A percentile compares a stretch with the other conserved stretches of the same genome.
These are phyloP conservation scores for Thelaira solivaga DNA, from an alignment of 2,888 invertebrate species.

Conservation along the genomic window DNA sequence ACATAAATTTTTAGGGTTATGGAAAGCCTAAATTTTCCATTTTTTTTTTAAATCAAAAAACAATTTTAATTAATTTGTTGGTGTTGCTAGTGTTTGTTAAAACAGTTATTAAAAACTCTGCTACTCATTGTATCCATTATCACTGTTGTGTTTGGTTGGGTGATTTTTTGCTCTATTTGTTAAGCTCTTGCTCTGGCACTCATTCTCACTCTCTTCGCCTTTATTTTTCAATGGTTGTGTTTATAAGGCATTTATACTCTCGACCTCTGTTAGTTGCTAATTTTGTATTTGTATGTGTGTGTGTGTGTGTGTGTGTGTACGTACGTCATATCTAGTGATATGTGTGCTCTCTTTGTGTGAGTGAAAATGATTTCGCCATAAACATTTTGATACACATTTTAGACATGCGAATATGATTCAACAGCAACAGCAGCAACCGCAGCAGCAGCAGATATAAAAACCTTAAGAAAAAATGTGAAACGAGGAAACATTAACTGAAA, in stretches of 20 bases:
- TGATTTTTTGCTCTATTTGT: background rate
- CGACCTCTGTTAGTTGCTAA: constrained; percentile 51
- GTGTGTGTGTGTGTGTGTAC: background rate
- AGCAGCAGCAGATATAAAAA: constrained; percentile 20
- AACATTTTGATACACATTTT: constrained; percentile 60
- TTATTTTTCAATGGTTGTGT: background rate
- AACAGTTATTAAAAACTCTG: no score
- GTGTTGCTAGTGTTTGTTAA: no score
- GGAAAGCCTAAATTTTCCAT: no score
- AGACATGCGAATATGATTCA: constrained; percentile 55
- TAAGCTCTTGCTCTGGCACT: background rate
- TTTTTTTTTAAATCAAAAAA: no score
- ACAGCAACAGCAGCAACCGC: constrained; percentile 30
- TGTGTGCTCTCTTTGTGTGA: no score
- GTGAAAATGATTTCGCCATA: constrained; percentile 60
- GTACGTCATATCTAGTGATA: no score
- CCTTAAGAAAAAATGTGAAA: constrained; percentile 59
- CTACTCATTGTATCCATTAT: background rate
- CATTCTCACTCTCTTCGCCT: background rate
- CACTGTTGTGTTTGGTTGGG: constrained; percentile 1
- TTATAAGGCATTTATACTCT: constrained; percentile 22
- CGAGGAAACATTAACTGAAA: constrained; percentile 58
- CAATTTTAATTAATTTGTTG: no score
- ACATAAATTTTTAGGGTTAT: no score
- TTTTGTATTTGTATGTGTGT: no score